A percentile compares a stretch with the other conserved stretches of the same genome.
Evolutionary conservation across 2,113 vertebrate species (phyloP).

Genomic region (Cephalophus harveyi): DNA sequence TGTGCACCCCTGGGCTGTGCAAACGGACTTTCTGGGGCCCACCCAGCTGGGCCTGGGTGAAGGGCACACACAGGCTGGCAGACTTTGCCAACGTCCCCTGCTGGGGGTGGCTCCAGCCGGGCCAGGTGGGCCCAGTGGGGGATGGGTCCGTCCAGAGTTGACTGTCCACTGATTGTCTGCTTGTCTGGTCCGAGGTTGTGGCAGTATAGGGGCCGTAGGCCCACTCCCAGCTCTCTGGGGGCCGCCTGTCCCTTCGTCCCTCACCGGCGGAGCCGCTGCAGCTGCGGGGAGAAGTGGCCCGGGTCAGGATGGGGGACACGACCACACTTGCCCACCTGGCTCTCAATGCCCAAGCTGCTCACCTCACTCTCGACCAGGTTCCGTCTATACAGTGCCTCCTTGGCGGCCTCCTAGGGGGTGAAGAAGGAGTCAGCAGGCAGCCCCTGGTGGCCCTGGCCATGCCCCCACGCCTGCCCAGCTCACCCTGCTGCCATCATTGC

Average conservation of each 20-base stretch:
- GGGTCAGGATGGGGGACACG: not conserved
- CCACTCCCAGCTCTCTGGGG: not conserved
- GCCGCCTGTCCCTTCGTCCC: not conserved
- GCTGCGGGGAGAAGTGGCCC: not conserved
- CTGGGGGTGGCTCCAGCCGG: not conserved
- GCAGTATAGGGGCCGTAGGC: not conserved
- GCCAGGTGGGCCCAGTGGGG: not conserved
- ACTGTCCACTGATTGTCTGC: conserved; percentile 71
- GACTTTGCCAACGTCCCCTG: accelerated
- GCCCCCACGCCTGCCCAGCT: not conserved
- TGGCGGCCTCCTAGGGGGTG: conserved; percentile 86
- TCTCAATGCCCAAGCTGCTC: not conserved
- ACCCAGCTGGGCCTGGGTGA: not conserved
- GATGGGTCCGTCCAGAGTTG: not conserved
- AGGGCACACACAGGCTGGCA: not conserved
- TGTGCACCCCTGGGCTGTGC: conserved; percentile 17
- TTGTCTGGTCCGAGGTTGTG: not conserved
- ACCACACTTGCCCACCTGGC: accelerated
- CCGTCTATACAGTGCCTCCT: conserved; percentile 87
- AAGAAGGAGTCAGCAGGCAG: not conserved
- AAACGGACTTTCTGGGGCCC: conserved; percentile 15
- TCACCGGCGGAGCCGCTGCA: conserved; percentile 75
- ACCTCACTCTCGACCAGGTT: conserved; percentile 91
- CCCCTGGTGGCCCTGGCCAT: accelerated
- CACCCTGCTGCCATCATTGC: conserved; percentile 89